phyloP scores from a whole-genome alignment of 2,113 vertebrate species.

The Rallus limicola region DNA sequence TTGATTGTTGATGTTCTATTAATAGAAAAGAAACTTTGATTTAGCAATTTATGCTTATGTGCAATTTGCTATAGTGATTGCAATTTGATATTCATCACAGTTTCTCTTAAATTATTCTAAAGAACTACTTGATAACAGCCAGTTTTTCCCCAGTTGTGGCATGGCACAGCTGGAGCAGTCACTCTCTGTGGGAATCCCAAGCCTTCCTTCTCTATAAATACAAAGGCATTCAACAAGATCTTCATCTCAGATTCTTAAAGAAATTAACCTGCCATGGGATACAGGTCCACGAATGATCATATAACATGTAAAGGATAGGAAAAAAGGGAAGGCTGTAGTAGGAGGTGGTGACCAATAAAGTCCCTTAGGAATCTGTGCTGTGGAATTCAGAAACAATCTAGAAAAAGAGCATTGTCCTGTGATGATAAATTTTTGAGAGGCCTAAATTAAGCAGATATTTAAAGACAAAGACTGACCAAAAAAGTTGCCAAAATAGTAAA shows the following conservation, averaged over 20 bases:
- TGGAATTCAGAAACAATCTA: neutral
- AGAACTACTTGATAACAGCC: neutral
- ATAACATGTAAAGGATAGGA: neutral
- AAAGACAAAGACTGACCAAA: neutral
- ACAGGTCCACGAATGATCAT: neutral
- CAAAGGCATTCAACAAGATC: neutral
- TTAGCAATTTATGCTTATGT: neutral
- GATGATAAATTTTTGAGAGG: neutral
- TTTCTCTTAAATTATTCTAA: constrained; percentile 14
- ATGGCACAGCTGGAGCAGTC: neutral
- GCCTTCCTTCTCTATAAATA: neutral
- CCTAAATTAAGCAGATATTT: neutral
- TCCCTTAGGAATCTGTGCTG: neutral
- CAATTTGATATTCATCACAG: neutral
- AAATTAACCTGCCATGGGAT: neutral
- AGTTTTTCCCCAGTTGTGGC: neutral
- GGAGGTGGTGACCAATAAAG: neutral
- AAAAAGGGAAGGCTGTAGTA: neutral
- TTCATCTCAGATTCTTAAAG: neutral
- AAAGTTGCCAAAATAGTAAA: neutral
- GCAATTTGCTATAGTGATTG: constrained; percentile 2
- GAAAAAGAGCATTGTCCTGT: neutral
- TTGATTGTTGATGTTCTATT: neutral
- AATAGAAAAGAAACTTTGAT: neutral
- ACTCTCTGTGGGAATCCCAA: neutral